Conservation (phyloP, 2,888 invertebrate species). For the Rhingia campestris region DNA sequence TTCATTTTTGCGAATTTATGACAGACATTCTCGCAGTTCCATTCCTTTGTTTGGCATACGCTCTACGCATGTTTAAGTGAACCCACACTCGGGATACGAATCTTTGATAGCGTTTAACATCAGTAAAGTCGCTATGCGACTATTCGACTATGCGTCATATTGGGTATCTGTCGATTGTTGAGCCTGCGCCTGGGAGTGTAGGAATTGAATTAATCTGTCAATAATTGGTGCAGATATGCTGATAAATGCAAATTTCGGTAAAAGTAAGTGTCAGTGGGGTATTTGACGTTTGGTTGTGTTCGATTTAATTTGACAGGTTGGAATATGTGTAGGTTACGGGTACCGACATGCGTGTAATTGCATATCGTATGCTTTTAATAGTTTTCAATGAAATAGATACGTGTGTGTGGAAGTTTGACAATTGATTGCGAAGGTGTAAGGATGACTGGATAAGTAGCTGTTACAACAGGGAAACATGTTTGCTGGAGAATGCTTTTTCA, state of each 20-base stretch:
- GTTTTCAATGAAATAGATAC: too few species aligned
- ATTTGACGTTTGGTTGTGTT: background rate
- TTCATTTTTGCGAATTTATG: slow-evolving; percentile 63
- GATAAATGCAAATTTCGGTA: slow-evolving; percentile 11
- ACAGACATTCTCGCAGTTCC: slow-evolving; percentile 45
- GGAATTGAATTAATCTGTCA: slow-evolving; percentile 4
- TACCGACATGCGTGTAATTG: too few species aligned
- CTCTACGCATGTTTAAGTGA: slow-evolving; percentile 19
- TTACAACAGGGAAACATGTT: too few species aligned
- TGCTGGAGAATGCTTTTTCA: too few species aligned
- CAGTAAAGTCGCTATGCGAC: background rate
- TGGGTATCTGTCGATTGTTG: slow-evolving; percentile 11
- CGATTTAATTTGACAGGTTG: background rate
- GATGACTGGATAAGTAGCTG: too few species aligned
- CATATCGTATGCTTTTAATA: too few species aligned
- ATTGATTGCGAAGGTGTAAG: too few species aligned
- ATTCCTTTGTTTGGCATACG: slow-evolving; percentile 51
- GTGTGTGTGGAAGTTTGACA: too few species aligned
- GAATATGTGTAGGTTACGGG: too few species aligned
- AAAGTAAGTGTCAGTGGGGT: background rate
- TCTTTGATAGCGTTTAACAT: slow-evolving; percentile 8
- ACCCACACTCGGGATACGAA: slow-evolving; percentile 27
- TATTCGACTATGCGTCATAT: slow-evolving; percentile 4
- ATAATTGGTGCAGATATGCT: background rate
- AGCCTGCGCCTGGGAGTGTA: slow-evolving; percentile 6